Percentiles rank a stretch among this genome's conserved stretches.
phyloP scores from a whole-genome alignment of 2,113 vertebrate genomes.

The Ctenomys sociabilis region DNA sequence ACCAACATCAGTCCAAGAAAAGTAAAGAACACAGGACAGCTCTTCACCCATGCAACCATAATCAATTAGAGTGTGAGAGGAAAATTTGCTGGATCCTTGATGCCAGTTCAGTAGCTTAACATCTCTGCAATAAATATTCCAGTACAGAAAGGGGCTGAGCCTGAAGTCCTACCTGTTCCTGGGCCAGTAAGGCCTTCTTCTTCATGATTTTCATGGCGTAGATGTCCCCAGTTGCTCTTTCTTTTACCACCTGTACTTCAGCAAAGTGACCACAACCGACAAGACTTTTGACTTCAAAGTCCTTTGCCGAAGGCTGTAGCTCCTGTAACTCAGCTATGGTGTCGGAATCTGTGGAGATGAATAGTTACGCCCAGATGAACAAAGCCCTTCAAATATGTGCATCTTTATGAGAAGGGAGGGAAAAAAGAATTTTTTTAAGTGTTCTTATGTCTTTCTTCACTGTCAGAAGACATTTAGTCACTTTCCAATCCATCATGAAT shows the following conservation, averaged over 20 bases:
- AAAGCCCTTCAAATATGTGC: constrained; percentile 58
- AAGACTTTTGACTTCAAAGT: constrained; percentile 93
- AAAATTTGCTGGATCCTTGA: neutral
- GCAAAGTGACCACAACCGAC: constrained; percentile 94
- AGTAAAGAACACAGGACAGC: neutral
- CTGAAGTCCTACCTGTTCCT: constrained; percentile 89
- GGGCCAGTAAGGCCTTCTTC: constrained; percentile 88
- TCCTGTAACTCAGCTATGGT: constrained; percentile 90
- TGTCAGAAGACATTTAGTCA: constrained; percentile 81
- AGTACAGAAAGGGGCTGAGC: neutral
- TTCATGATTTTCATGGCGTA: constrained; percentile 98
- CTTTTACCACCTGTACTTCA: constrained; percentile 94
- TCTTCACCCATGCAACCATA: neutral
- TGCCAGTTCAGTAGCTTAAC: neutral
- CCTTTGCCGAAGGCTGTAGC: constrained; percentile 90
- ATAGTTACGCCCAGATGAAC: constrained; percentile 62
- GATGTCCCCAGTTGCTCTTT: constrained; percentile 92
- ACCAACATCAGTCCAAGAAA: neutral
- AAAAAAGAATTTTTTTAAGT: neutral
- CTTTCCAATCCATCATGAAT: constrained; percentile 78
- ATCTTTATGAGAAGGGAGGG: neutral
- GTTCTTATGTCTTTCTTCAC: constrained; percentile 60
- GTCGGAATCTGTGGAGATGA: constrained; percentile 89
- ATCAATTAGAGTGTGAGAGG: neutral
- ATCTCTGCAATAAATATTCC: neutral